Conservation (phyloP, 2,888 invertebrate species). For the Volucella inanis region DNA sequence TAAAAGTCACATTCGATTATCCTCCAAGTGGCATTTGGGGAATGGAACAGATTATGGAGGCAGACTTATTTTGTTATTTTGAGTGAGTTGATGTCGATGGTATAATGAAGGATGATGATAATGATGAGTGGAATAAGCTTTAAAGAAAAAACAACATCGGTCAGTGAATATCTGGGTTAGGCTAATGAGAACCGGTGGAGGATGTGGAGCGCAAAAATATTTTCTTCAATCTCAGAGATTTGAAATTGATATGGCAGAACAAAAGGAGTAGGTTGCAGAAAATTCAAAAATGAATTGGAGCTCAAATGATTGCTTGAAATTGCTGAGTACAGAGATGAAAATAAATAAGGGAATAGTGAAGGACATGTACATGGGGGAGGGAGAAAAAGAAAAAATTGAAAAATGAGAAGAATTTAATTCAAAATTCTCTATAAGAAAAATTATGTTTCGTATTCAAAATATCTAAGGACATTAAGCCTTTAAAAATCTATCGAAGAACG, state of each 20-base stretch:
- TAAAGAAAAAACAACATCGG: constrained; percentile 4
- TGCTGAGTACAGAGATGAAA: too few species aligned
- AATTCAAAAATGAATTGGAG: neutral
- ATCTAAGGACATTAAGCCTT: too few species aligned
- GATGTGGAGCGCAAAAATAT: constrained; percentile 8
- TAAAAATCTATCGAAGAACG: too few species aligned
- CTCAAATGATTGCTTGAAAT: constrained; percentile 2
- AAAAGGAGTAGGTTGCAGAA: neutral
- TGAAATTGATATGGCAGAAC: neutral
- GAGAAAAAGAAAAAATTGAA: too few species aligned
- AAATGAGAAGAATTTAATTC: too few species aligned
- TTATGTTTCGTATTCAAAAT: too few species aligned
- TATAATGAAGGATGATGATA: neutral
- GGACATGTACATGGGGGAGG: too few species aligned
- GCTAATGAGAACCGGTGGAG: neutral
- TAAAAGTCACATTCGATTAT: constrained; percentile 73
- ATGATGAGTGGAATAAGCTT: neutral
- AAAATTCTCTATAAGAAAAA: too few species aligned
- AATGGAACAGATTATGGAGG: constrained; percentile 28
- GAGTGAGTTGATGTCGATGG: neutral
- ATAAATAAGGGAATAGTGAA: too few species aligned
- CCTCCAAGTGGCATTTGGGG: constrained; percentile 24
- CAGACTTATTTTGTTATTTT: constrained; percentile 60
- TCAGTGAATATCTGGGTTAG: constrained; percentile 30
- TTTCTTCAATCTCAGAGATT: constrained; percentile 8